Conservation (phyloP, 2,113 vertebrate genomes). For the Argyrosomus japonicus region DNA sequence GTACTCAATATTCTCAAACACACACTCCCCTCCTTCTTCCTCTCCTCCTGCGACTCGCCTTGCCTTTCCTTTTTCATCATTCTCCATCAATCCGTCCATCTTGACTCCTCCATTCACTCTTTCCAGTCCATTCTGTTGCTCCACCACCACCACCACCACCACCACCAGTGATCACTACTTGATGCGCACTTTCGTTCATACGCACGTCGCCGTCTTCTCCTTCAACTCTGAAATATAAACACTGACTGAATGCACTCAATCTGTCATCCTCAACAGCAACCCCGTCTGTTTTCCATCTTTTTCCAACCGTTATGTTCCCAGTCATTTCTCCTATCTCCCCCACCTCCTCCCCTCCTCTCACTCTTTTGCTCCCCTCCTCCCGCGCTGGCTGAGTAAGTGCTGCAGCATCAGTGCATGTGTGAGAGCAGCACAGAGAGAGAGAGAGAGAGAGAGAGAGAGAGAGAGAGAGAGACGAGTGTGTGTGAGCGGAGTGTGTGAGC, state of each 20-base stretch:
- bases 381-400: conserved; percentile 79
- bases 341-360: conserved; percentile 47
- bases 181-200: conserved; percentile 57
- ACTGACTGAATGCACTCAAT: conserved; percentile 36
- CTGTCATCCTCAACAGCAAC: conserved; percentile 36
- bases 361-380: conserved; percentile 74
- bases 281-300: conserved; percentile 33
- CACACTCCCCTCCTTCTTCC: conserved; percentile 15
- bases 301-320: conserved; percentile 62
- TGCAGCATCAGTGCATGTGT: conserved; percentile 84
- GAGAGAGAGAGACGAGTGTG: conserved; percentile 63
- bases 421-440: conserved; percentile 59
- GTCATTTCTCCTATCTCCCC: conserved; percentile 51
- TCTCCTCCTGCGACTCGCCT: conserved; percentile 19
- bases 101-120: conserved; percentile 56
- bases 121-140: conserved; percentile 17
- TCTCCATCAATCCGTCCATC: conserved; percentile 55
- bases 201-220: conserved; percentile 9
- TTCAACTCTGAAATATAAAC: conserved; percentile 38
- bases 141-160: conserved; percentile 6
- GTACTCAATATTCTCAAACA: conserved; percentile 52
- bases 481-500: conserved; percentile 70
- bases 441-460: conserved; percentile 21
- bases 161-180: conserved; percentile 49
- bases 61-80: conserved; percentile 28